Evolutionary conservation across 2,797 vertebrate genomes (phyloP), one percentile per base, ranked within the genome.

Genomic region (Typhlichthys subterraneus): DNA sequence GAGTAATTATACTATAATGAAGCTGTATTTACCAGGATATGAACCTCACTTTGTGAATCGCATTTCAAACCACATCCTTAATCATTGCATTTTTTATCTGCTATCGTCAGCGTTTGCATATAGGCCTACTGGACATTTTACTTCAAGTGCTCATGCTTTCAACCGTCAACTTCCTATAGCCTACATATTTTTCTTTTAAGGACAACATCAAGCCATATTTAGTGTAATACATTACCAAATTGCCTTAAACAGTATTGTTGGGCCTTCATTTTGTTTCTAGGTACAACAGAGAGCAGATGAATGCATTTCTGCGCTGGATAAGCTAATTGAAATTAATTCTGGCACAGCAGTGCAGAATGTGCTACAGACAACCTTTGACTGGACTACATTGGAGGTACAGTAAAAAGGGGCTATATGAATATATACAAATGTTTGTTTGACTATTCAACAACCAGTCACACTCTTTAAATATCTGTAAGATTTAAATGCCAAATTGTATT

Each of bases 241-340:
- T 42, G 38, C 38, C 38, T 23, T 23, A 23, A 38, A 42, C 38
- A 42, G 9, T 52, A 15, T 61, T 62, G 66, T 46, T 57, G 9
- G 62, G 55, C 11, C 5, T 54, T 53, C 5, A 8, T 33, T 19
- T 76, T 9, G 0, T 13, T 45, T 9, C 1, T 72, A 99, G 97
- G 94, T 99, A 45, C 94, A 87, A 61, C 93, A 94, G 64, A 92
- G 97, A 86, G 94, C 92, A 0, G 87, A 94, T 12, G 96, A 99
- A 71, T 98, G 96, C 66, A 92, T 94, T 61, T 87, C 82, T 73
- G 95, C 94, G 65, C 91, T 99, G 79, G 79, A 93, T 57, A 87
- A 91, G 69, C 93, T 99, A 61, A 89, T 89, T 10, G 89, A 94
- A 59, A 91, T 98, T 70, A 95, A 91, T 81, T 85, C 82, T 3